Base-by-base conservation (phyloP, 2,113 vertebrate species). In the Archocentrus centrarchus region DNA sequence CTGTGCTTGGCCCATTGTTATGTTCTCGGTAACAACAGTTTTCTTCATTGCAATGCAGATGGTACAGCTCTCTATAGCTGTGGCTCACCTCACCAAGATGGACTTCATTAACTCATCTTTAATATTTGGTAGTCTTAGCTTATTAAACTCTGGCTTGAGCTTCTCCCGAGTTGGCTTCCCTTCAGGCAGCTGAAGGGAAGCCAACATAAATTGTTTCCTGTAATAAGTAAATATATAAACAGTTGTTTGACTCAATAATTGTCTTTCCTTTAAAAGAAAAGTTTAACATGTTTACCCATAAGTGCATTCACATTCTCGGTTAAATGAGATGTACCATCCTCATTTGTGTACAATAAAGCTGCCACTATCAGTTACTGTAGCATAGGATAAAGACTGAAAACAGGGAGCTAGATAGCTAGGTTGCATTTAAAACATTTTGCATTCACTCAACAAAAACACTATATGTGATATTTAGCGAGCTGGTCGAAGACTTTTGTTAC, bases 51-150 rank as follows among this genome's bases (percentile, higher is more conserved):
- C 47, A 1, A 63, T 27, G 14, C 27, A 73, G 9, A 76, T 20
- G 20, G 22, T 47, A 3, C 2, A 47, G 11, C 27, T 55, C 1
- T 61, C 27, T 37, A 18, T 13, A 55, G 32, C 70, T 30, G 39
- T 73, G 47, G 47, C 27, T 55, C 6, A 4, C 47, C 35, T 50
- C 17, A 60, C 13, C 18, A 59, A 15, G 15, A 44, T 60, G 32
- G 11, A 82, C 63, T 79, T 44, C 59, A 77, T 77, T 44, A 77
- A 77, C n/a, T 59, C 11, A 37, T 11, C 27, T 80, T 68, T 35
- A n/a, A 18, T 57, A 53, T 86, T 63, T 81, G 20, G 4, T 57
- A 62, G 13, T 61, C 10, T 57, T 13, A 61, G 11, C 22, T 50
- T 77, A 78, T 61, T 78, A 41, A 77, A 47, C 14, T 60, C 58